phyloP scores from a whole-genome alignment of 2,113 vertebrate genomes.

The Felis chaus region DNA sequence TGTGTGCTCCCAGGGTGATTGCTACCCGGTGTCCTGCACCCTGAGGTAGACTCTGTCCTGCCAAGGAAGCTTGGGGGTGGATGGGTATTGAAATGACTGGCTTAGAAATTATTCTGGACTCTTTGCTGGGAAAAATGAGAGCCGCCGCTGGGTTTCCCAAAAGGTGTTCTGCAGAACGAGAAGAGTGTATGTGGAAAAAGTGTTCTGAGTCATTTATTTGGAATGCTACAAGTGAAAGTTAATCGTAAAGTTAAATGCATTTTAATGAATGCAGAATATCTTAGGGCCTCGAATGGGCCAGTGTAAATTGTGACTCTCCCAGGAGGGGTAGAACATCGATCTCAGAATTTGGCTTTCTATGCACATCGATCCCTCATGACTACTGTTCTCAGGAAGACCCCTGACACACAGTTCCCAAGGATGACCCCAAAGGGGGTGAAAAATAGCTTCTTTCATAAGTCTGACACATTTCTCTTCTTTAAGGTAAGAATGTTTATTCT shows the following conservation, averaged over 20 bases:
- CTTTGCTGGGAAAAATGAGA: not conserved
- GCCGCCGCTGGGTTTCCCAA: not conserved
- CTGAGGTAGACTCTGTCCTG: not conserved
- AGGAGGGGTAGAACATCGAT: accelerated
- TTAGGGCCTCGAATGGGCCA: not conserved
- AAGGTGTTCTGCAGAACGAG: not conserved
- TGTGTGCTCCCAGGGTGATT: not conserved
- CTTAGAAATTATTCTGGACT: not conserved
- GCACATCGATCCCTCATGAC: not conserved
- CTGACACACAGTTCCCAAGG: not conserved
- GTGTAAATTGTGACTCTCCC: not conserved
- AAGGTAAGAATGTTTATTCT: not conserved
- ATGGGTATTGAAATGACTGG: not conserved
- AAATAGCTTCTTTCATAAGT: not conserved
- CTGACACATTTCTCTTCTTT: not conserved
- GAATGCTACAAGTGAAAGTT: not conserved
- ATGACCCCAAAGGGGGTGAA: not conserved
- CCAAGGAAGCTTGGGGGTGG: not conserved
- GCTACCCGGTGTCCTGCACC: no score
- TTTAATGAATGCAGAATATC: not conserved
- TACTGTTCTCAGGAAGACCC: not conserved
- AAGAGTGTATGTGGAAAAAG: not conserved
- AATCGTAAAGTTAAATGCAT: not conserved
- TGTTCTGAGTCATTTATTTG: not conserved
- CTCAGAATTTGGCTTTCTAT: not conserved